A percentile compares a stretch with the other conserved stretches of the same genome.
Conservation (phyloP, 2,113 vertebrate species). For the Tursiops truncatus region DNA sequence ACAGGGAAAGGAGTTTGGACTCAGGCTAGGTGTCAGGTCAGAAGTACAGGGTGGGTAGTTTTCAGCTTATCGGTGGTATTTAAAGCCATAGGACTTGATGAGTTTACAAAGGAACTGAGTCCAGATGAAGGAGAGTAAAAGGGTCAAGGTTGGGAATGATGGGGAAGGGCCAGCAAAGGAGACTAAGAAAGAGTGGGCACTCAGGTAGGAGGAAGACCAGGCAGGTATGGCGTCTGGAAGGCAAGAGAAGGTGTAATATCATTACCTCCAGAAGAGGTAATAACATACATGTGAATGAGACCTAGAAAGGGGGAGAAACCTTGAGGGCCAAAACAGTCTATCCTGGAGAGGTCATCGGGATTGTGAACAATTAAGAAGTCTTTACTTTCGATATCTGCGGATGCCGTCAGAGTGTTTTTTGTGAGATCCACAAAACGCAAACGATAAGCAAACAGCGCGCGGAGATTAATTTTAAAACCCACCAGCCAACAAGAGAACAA, state of each 20-base stretch:
- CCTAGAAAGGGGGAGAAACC: not conserved
- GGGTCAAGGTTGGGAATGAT: no score
- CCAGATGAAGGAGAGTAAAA: no score
- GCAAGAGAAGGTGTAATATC: not conserved
- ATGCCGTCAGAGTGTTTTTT: not conserved
- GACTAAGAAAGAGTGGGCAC: no score
- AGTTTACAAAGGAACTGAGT: no score
- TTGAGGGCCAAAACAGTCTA: not conserved
- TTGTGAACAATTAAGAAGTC: not conserved
- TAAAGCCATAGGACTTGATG: no score
- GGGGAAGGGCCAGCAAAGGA: no score
- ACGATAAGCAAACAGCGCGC: not conserved
- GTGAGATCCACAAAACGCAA: not conserved
- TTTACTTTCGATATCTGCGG: not conserved
- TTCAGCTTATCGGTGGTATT: no score
- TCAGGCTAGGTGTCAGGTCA: no score
- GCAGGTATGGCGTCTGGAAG: not conserved
- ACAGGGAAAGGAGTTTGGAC: no score
- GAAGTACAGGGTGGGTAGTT: no score
- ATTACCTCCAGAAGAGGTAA: not conserved
- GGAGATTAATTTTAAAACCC: not conserved
- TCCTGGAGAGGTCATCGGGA: not conserved
- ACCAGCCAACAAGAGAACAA: not conserved
- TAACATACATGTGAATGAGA: not conserved
- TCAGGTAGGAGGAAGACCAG: not conserved